Evolutionary conservation across 1,140 invertebrate species (phyloP), one percentile per base, ranked within the genome.

Genomic region (Formica exsecta): DNA sequence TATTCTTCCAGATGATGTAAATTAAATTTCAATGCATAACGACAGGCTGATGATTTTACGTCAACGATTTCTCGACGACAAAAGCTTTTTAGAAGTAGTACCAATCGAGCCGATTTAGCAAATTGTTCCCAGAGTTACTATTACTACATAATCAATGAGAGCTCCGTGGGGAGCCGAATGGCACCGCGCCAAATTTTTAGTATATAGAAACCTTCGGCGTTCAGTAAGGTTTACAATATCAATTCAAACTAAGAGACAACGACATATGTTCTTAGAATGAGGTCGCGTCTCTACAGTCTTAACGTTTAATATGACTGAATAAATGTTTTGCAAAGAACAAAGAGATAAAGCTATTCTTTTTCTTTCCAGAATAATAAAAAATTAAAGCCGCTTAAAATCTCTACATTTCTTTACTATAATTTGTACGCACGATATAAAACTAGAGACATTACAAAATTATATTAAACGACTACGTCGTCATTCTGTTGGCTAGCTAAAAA

Each of bases 131-230:
- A 54, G 77, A 79, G 71, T 87, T 61, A 73, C 70, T 64, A 64
- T 86, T 84, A 86, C 64, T 86, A 85, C 89, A 74, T 90, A 91
- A 90, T 91, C 90, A 90, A 91, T 91, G 81, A 80, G 68, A 79
- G 22, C 36, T 54, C 68, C 32, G 61, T 9, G 57, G 61, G 80
- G 86, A 77, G 41, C 57, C 68, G 73, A 84, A 85, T 91, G 90
- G 90, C 90, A 59, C n/a, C 11, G 25, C 19, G 89, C 90, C 90
- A 91, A 90, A 91, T 62, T 91, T 90, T 80, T 57, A 61, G 48
- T 54, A 79, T 19, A 32, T 32, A 41, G 29, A 51, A 59, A 74
- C 66, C 38, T 32, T 75, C 76, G n/a, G 29, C 59, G 22, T 70
- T 25, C 38, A 64, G 57, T 86, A 86, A 88, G 79, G 59, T 91